These are phyloP conservation scores for Aptenodytes patagonicus DNA, from an alignment of 2,113 vertebrate species.

Conservation along the genomic window DNA sequence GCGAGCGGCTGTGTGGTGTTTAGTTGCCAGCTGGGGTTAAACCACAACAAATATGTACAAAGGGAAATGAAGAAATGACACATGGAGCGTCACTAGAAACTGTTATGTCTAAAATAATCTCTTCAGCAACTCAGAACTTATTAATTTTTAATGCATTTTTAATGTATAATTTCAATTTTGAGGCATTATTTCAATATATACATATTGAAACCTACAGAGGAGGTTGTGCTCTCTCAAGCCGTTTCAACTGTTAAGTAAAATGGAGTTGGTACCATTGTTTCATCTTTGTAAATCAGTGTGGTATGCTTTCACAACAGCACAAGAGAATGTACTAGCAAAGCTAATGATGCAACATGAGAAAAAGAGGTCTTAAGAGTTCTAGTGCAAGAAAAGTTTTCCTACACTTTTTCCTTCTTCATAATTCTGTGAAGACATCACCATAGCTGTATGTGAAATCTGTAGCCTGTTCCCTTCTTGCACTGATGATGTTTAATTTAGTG, in stretches of 20 bases:
- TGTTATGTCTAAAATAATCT: background rate
- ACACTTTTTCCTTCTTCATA: background rate
- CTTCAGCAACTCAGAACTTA: background rate
- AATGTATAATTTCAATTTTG: background rate
- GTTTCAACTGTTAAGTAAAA: background rate
- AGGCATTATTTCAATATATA: background rate
- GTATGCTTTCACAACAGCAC: background rate
- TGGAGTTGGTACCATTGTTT: background rate
- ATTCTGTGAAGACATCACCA: background rate
- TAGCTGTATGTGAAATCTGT: background rate
- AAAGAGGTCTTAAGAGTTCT: background rate
- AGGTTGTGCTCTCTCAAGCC: background rate
- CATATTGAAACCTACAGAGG: background rate
- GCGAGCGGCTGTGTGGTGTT: too few species aligned
- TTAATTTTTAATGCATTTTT: background rate
- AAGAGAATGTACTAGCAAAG: background rate
- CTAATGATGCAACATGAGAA: background rate
- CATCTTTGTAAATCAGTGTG: background rate
- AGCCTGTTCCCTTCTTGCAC: background rate
- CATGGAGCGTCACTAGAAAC: background rate
- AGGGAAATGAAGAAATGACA: background rate
- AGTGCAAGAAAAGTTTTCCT: background rate
- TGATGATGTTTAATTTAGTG: conserved; percentile 20
- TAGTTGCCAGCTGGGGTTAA: too few species aligned
- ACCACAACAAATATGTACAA: background rate